phyloP scores from a whole-genome alignment of 2,888 invertebrate genomes.

The Xestia ashworthii region DNA sequence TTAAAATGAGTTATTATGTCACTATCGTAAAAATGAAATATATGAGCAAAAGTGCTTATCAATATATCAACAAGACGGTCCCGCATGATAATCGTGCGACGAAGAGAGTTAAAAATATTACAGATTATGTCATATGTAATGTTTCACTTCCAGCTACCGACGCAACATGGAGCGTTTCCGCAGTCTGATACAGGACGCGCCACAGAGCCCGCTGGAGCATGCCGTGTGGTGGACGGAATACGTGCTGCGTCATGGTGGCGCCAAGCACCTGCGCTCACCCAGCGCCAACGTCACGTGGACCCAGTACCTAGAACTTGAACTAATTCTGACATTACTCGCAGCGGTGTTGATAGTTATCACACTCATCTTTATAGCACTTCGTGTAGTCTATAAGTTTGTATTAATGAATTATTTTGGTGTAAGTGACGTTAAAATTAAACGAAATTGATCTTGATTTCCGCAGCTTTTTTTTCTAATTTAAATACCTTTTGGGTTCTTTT shows the following conservation, averaged over 20 bases:
- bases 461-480: not conserved
- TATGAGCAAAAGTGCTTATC: not conserved
- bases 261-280: constrained; percentile 79
- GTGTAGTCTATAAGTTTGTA: constrained; percentile 3
- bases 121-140: not conserved
- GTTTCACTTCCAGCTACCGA: constrained; percentile 48
- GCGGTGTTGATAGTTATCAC: constrained; percentile 12
- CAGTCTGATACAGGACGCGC: constrained; percentile 48
- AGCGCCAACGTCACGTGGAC: constrained; percentile 70
- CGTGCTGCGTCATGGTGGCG: constrained; percentile 82
- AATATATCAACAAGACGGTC: not conserved
- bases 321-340: constrained; percentile 46
- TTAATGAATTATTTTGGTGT: constrained; percentile 8
- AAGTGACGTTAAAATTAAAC: constrained; percentile 22
- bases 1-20: not conserved
- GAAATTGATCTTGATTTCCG: constrained; percentile 7
- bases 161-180: constrained; percentile 40
- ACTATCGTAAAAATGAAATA: not conserved
- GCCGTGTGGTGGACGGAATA: constrained; percentile 82
- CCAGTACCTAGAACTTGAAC: constrained; percentile 69
- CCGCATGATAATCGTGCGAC: not conserved
- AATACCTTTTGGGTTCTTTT: too few relatives aligned
- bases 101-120: not conserved
- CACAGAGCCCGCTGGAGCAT: constrained; percentile 70
- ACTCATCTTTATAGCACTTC: not conserved